A percentile compares a stretch with the other conserved stretches of the same genome.
phyloP scores from a whole-genome alignment of 2,888 invertebrate genomes.

The Sminthurides aquaticus region DNA sequence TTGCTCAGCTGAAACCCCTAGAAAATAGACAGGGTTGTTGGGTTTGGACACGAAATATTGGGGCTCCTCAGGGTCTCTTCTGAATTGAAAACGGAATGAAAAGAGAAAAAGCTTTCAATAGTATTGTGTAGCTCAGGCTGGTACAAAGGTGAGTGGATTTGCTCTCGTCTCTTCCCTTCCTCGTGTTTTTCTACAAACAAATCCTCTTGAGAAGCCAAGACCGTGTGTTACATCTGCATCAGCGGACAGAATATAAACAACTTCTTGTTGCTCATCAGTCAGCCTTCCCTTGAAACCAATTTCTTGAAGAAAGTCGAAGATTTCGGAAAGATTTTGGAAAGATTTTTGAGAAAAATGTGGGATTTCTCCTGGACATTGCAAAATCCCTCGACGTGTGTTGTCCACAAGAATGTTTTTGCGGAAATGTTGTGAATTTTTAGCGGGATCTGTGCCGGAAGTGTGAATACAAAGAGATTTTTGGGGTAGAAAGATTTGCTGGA shows the following conservation, averaged over 20 bases:
- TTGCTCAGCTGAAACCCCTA: conserved; percentile 7
- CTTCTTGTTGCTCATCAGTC: no score
- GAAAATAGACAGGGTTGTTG: conserved; percentile 18
- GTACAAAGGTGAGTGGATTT: conserved; percentile 34
- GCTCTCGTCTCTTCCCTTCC: conserved; percentile 25
- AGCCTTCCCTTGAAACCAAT: no score
- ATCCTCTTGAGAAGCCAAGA: no score
- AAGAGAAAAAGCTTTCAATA: conserved; percentile 31
- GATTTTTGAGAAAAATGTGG: not conserved
- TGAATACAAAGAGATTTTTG: no score
- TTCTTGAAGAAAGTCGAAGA: no score
- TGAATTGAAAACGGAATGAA: conserved; percentile 17
- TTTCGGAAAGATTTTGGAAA: no score
- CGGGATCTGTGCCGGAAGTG: not conserved
- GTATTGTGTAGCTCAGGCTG: conserved; percentile 35
- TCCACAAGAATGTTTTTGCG: not conserved
- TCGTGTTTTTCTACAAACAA: conserved; percentile 21
- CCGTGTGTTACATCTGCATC: no score
- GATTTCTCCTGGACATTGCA: not conserved
- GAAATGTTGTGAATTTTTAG: not conserved
- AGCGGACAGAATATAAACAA: no score
- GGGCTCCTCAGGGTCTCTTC: conserved; percentile 29
- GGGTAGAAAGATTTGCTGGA: not conserved
- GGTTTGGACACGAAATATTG: conserved; percentile 22
- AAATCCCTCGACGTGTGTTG: no score